These are phyloP conservation scores for Cariama cristata DNA, from an alignment of 2,113 vertebrate species.

Conservation along the genomic window DNA sequence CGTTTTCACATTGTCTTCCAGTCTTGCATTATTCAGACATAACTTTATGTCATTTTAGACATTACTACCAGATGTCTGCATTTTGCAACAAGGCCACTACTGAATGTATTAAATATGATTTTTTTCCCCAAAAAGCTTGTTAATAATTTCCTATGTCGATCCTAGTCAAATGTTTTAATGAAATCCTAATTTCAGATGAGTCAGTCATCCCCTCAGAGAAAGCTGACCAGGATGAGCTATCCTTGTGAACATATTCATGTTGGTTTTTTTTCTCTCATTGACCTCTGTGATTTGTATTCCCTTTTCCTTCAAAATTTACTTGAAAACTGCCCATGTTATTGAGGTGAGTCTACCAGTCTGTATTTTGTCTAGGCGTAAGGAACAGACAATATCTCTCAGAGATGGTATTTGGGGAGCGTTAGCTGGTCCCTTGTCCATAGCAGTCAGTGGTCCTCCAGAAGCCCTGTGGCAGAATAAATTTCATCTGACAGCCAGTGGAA, in stretches of 20 bases:
- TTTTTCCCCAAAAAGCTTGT: neutral
- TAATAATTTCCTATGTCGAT: neutral
- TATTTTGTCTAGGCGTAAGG: neutral
- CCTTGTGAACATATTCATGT: neutral
- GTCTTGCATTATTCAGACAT: neutral
- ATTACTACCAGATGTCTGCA: neutral
- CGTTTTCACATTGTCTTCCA: neutral
- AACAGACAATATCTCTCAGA: neutral
- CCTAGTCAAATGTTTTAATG: too few relatives aligned
- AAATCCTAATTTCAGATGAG: neutral
- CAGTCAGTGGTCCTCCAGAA: neutral
- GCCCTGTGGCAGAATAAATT: neutral
- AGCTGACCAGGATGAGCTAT: neutral
- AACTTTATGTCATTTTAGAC: neutral
- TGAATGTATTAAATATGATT: neutral
- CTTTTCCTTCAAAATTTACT: neutral
- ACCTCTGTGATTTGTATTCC: neutral
- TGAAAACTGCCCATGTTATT: neutral
- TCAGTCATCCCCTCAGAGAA: neutral
- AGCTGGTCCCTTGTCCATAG: neutral
- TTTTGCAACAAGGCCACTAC: neutral
- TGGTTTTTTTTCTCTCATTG: neutral
- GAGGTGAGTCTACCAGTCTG: neutral
- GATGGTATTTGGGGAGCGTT: neutral
- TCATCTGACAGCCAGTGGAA: neutral